Base-by-base conservation (phyloP, 2,797 vertebrate species). In the Tapera naevia region DNA sequence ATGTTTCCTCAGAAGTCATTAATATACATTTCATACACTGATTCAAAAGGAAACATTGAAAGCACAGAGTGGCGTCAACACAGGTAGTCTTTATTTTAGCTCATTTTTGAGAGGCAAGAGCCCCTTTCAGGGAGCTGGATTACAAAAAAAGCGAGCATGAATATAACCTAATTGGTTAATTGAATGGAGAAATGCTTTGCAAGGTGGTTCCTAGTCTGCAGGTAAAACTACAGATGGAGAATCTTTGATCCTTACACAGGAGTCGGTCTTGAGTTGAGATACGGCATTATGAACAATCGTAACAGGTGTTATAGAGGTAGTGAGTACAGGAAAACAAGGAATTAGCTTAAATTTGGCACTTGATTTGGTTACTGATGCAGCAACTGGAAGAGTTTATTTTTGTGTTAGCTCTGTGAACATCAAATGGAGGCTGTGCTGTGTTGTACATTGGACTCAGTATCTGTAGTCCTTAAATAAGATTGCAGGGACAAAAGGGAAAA, bases 61-160 rank as follows among this genome's bases (percentile, higher is more conserved):
- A 67, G 30, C 48, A n/a, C 17, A 23, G 48, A 32, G 8, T 25
- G 2, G 5, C 71, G 16, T 71, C 23, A 82, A 24, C 11, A 80
- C 22, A 43, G 22, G 28, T 51, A 82, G 37, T 11, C 8, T 70
- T 87, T 73, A 22, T 30, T 78, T 83, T 53, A 61, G 41, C 23
- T 80, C 11, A 2, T 53, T 0, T 0, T 6, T 50, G 50, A 74
- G 32, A 64, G 27, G 27, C 32, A 46, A 57, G 5, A 65, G 8
- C 2, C 17, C 13, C n/a, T 88, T 86, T 46, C 10, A 28, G 37
- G 13, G 28, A 19, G 2, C 80, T 74, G 24, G 35, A 53, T 62
- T 60, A 32, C n/a, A n/a, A n/a, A 50, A 75, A 17, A 45, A 41
- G 9, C 3, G 5, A 50, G 9, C 6, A 5, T 71, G n/a, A 4